Evolutionary conservation across 2,797 vertebrate species (phyloP).

Genomic region (Sciurus vulgaris): DNA sequence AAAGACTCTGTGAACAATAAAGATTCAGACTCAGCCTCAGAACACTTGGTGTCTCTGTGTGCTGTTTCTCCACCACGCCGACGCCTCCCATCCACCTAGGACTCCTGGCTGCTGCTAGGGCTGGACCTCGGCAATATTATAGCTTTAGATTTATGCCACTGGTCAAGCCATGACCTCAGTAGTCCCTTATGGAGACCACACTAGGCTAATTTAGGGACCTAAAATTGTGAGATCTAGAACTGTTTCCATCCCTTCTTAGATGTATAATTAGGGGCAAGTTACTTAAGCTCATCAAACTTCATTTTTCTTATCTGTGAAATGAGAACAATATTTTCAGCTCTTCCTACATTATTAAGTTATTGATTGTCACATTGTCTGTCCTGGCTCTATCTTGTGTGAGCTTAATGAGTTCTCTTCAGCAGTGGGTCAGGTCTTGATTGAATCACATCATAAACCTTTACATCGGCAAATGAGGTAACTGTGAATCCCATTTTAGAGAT

Average conservation of each 20-base stretch:
- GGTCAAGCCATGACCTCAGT: background rate
- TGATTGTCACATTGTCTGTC: background rate
- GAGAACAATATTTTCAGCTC: background rate
- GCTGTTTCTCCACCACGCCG: too few species aligned
- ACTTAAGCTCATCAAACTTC: background rate
- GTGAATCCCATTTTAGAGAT: background rate
- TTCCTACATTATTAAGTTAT: background rate
- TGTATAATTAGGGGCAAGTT: background rate
- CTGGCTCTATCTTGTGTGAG: background rate
- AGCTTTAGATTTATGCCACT: background rate
- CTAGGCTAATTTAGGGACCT: background rate
- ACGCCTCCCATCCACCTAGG: too few species aligned
- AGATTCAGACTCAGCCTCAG: too few species aligned
- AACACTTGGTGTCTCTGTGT: too few species aligned
- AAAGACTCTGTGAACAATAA: too few species aligned
- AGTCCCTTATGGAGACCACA: background rate
- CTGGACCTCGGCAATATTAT: background rate
- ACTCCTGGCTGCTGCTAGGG: too few species aligned
- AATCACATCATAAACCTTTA: background rate
- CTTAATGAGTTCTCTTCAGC: background rate
- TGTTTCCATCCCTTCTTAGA: background rate
- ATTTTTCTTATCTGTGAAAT: background rate
- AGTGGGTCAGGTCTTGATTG: background rate
- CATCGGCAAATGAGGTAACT: background rate
- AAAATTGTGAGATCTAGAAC: background rate